These are phyloP conservation scores for Zaprionus gabonicus DNA, from an alignment of 1,140 invertebrate species.

Conservation along the genomic window DNA sequence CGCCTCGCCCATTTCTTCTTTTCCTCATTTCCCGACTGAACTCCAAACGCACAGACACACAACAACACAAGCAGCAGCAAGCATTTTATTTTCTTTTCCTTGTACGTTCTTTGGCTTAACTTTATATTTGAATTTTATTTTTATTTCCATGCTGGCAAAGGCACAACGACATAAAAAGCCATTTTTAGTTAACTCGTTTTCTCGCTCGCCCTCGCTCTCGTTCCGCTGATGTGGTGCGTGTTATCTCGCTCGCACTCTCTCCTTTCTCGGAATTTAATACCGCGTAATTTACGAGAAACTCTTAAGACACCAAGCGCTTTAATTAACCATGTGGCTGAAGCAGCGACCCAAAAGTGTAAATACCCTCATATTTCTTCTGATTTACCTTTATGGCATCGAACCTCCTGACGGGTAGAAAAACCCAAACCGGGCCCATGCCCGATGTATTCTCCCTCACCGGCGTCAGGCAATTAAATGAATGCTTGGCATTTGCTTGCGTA, in stretches of 20 bases:
- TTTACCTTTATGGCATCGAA: slow-evolving; percentile 74
- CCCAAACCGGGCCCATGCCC: neutral
- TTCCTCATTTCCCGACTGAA: slow-evolving; percentile 10
- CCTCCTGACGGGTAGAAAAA: slow-evolving; percentile 12
- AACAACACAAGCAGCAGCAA: slow-evolving; percentile 20
- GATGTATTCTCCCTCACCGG: slow-evolving; percentile 5
- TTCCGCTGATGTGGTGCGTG: neutral
- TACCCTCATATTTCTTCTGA: slow-evolving; percentile 82
- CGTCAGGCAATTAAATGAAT: slow-evolving; percentile 70
- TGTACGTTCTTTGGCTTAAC: slow-evolving; percentile 77
- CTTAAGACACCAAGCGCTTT: slow-evolving; percentile 81
- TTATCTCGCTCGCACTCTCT: neutral
- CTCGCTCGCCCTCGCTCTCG: neutral
- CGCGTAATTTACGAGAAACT: slow-evolving; percentile 80
- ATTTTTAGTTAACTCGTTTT: slow-evolving; percentile 70
- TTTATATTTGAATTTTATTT: slow-evolving; percentile 83
- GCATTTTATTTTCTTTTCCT: slow-evolving; percentile 71
- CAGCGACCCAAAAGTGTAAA: slow-evolving; percentile 82
- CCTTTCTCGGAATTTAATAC: slow-evolving; percentile 67
- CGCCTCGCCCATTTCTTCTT: slow-evolving; percentile 1
- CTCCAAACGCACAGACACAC: slow-evolving; percentile 8
- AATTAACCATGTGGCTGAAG: slow-evolving; percentile 80
- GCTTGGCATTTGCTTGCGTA: slow-evolving; percentile 71
- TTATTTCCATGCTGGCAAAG: slow-evolving; percentile 78
- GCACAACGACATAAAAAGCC: slow-evolving; percentile 76